Conservation (phyloP, 2,113 vertebrate species). For the Apodemus speciosus region DNA sequence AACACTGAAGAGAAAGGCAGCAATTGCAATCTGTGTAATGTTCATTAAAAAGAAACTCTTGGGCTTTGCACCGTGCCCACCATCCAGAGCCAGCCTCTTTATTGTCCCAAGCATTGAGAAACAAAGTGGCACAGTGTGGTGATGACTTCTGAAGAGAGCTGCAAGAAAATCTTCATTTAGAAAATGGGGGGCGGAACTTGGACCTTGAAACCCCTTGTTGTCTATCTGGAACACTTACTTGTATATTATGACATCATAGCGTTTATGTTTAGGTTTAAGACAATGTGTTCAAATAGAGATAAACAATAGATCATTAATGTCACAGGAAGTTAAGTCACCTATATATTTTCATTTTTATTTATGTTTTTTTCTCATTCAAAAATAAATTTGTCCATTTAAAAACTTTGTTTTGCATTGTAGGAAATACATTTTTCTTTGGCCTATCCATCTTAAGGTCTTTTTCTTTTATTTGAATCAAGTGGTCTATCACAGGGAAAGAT, state of each 20-base stretch:
- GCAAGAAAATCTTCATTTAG: background rate
- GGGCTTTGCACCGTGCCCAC: background rate
- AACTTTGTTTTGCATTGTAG: background rate
- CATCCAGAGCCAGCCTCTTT: background rate
- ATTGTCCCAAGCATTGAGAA: background rate
- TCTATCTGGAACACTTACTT: background rate
- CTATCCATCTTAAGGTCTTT: background rate
- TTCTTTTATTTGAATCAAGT: background rate
- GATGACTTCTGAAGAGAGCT: background rate
- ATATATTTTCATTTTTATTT: background rate
- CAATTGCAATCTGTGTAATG: background rate
- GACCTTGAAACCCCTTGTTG: background rate
- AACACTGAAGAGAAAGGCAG: background rate
- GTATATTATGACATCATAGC: background rate
- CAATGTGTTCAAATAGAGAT: background rate
- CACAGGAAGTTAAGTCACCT: background rate
- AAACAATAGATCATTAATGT: background rate
- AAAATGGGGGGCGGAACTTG: background rate
- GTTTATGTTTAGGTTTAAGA: background rate
- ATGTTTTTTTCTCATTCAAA: background rate
- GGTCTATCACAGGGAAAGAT: background rate
- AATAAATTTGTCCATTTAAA: background rate
- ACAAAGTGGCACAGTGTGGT: background rate
- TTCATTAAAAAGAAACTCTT: background rate
- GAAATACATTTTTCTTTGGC: background rate